These are phyloP conservation scores for Lasioglossum lativentre DNA, from an alignment of 2,888 invertebrate species.

Conservation along the genomic window DNA sequence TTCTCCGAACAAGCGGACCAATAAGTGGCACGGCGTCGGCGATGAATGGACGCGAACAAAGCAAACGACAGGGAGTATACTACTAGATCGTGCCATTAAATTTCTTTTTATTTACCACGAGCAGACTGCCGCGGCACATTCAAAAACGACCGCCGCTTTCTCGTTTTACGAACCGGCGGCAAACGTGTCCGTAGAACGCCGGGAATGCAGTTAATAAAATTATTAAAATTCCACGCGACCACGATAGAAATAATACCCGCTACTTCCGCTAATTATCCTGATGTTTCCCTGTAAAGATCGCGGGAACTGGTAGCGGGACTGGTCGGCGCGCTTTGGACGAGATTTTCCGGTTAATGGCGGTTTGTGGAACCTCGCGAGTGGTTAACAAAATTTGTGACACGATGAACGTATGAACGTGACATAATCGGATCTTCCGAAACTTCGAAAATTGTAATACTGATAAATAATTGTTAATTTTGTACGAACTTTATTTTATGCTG, in stretches of 20 bases:
- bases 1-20: conserved; percentile 47
- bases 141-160: conserved; percentile 30
- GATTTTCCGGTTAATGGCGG: neutral
- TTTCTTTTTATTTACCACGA: conserved; percentile 25
- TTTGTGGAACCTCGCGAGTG: neutral
- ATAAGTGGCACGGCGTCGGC: conserved; percentile 60
- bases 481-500: too few relatives aligned
- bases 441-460: too few relatives aligned
- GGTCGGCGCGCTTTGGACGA: neutral
- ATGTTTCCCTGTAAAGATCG: neutral
- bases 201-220: conserved; percentile 4
- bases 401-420: too few relatives aligned
- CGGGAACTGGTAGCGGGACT: neutral
- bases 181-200: neutral
- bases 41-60: conserved; percentile 59
- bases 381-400: too few relatives aligned
- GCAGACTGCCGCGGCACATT: neutral
- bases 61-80: conserved; percentile 15
- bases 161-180: conserved; percentile 6
- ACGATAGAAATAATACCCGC: neutral
- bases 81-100: conserved; percentile 32
- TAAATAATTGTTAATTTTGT: too few relatives aligned
- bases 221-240: neutral
- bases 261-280: neutral
- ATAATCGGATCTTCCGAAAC: too few relatives aligned